Evolutionary conservation across 2,113 vertebrate species (phyloP).

Genomic region (Cyphomyrus discorhynchus): DNA sequence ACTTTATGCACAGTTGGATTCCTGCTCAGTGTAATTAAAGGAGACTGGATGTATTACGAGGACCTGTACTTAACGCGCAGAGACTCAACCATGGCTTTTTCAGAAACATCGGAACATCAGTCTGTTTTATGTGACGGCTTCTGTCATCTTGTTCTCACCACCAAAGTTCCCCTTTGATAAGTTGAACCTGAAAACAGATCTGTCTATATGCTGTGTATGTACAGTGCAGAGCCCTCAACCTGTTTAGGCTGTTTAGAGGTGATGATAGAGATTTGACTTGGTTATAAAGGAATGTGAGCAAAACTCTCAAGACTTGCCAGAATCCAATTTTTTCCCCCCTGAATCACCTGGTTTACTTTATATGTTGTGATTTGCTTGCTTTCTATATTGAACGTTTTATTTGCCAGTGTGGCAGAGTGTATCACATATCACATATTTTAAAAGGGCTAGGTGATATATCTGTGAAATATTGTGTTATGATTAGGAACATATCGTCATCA

Average conservation of each 20-base stretch:
- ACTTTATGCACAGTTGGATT: neutral
- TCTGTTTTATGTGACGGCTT: slow-evolving; percentile 26
- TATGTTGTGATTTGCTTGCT: neutral
- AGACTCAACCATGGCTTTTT: slow-evolving; percentile 21
- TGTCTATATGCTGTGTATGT: neutral
- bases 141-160: slow-evolving; percentile 8
- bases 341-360: neutral
- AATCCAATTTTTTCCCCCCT: neutral
- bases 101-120: slow-evolving; percentile 30
- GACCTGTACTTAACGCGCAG: neutral
- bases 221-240: neutral
- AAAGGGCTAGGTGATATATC: neutral
- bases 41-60: neutral
- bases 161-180: neutral
- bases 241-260: neutral
- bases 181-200: neutral
- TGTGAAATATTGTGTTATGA: neutral
- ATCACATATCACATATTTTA: neutral
- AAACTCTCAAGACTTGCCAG: neutral
- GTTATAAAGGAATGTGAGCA: neutral
- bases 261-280: neutral
- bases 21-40: neutral
- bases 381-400: neutral
- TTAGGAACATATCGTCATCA: neutral
- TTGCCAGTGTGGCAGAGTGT: neutral